Base-by-base conservation (phyloP, 2,113 vertebrate genomes). In the Pimephales promelas region DNA sequence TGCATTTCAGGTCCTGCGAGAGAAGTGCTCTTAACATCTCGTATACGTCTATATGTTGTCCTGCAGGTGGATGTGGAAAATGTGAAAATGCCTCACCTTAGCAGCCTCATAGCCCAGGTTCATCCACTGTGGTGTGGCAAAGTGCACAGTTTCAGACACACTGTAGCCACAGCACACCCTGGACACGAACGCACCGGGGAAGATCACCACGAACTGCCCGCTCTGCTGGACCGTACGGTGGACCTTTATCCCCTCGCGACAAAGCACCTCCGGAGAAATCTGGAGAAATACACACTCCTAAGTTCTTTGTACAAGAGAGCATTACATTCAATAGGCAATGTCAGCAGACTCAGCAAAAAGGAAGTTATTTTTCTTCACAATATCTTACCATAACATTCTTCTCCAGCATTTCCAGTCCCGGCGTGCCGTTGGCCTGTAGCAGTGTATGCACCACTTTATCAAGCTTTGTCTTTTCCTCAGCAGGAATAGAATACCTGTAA, bases 121-220 rank as follows among this genome's bases (percentile, higher is more conserved):
- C 90, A 98, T 97, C 98, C 98, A 99, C 94, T 98, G 96, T 85
- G 97, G 97, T 87, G 97, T 99, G 92, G 97, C 98, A 88, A 99
- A 99, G 95, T 99, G 97, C 94, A 99, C 98, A 3, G 96, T 98
- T 94, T 99, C 98, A 0, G 98, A 99, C 89, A 99, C 98, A 83
- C 96, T 98, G 94, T 99, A 99, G 89, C 98, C 98, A 84, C 97
- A 98, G 93, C 98, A 98, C 89, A 99, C 96, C 93, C 97, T 99
- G 91, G 97, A 97, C 90, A 99, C 97, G 84, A 99, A 99, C 92
- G 98, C 96, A 79, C 98, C 98, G 1, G 98, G 98, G 91, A 97
- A 99, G 93, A 97, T 97, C 93, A 99, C 97, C 54, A 99, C 95
- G 22, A 99, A 99, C 96, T 99, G 97, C 49, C 98, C 98, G 0